These are phyloP conservation scores for Xanthorhoe designata DNA, from an alignment of 2,888 invertebrate species.

Conservation along the genomic window DNA sequence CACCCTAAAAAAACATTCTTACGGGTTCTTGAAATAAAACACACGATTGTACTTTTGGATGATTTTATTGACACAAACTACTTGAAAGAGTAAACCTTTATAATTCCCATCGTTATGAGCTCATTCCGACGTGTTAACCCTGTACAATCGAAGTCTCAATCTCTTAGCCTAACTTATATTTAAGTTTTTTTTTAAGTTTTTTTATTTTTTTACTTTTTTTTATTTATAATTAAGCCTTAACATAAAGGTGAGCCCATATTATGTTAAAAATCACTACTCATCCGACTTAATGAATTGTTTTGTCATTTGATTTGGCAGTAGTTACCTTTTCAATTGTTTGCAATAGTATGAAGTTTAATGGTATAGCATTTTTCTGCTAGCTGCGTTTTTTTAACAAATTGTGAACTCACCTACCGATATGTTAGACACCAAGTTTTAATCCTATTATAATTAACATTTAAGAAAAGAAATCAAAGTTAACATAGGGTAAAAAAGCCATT, in stretches of 20 bases:
- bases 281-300: background rate
- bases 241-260: slow-evolving; percentile 20
- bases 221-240: too few species aligned
- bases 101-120: slow-evolving; percentile 3
- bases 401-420: slow-evolving; percentile 17
- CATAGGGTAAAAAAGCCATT: too few species aligned
- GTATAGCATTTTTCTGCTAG: background rate
- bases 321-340: background rate
- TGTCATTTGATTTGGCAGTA: too few species aligned
- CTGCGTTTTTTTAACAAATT: background rate
- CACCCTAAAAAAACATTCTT: slow-evolving; percentile 75
- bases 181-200: background rate
- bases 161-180: slow-evolving; percentile 5
- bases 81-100: slow-evolving; percentile 28
- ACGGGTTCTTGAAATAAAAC: slow-evolving; percentile 85
- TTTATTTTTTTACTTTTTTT: too few species aligned
- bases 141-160: slow-evolving; percentile 17
- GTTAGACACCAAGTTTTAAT: slow-evolving; percentile 21
- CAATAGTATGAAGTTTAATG: background rate
- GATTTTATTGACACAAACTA: slow-evolving; percentile 41
- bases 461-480: background rate
- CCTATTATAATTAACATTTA: slow-evolving; percentile 5
- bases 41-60: slow-evolving; percentile 35
- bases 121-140: slow-evolving; percentile 14
- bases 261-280: background rate